A percentile compares a stretch with the other conserved stretches of the same genome.
Evolutionary conservation across 2,797 vertebrate species (phyloP).

Genomic region (Eupleurogrammus muticus): DNA sequence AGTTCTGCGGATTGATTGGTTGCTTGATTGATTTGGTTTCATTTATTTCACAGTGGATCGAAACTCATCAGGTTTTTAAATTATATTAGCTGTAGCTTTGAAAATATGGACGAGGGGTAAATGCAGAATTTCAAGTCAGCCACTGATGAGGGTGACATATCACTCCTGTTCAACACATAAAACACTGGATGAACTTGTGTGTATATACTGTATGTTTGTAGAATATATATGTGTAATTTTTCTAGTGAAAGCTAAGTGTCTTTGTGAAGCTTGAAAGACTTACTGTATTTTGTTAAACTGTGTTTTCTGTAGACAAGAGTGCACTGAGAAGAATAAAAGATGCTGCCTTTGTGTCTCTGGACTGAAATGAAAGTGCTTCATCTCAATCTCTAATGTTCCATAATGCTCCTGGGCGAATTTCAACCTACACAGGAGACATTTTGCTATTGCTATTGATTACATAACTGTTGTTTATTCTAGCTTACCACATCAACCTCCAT

Average conservation of each 20-base stretch:
- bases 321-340: background rate
- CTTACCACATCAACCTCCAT: background rate
- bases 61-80: background rate
- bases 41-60: background rate
- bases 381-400: background rate
- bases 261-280: background rate
- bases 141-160: conserved; percentile 8
- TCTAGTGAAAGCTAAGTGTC: background rate
- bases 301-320: background rate
- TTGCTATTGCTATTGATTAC: background rate
- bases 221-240: background rate
- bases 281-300: background rate
- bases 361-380: background rate
- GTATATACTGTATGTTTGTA: too few relatives aligned
- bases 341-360: background rate
- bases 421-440: background rate
- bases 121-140: background rate
- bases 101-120: background rate
- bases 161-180: background rate
- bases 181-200: too few relatives aligned
- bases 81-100: background rate
- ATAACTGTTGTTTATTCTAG: background rate
- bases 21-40: background rate
- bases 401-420: too few relatives aligned
- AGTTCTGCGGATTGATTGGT: background rate